These are phyloP conservation scores for Andricus quercusramuli DNA, from an alignment of 2,888 invertebrate species.

Conservation along the genomic window DNA sequence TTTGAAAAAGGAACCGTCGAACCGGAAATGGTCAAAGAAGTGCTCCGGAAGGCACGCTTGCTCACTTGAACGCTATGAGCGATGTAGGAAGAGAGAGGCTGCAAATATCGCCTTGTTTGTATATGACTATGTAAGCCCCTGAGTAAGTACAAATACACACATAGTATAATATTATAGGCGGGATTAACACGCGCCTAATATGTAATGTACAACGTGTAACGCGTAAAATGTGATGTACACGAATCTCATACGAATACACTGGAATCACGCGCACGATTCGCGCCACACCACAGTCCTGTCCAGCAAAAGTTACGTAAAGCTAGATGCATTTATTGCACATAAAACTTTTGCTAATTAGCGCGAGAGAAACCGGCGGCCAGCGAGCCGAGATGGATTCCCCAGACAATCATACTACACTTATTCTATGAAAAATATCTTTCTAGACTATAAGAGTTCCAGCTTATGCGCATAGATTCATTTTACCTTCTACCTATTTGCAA, in stretches of 20 bases:
- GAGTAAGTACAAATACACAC: constrained; percentile 45
- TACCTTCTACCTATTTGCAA: not conserved
- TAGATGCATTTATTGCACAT: constrained; percentile 74
- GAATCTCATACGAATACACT: constrained; percentile 38
- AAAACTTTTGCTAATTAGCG: constrained; percentile 77
- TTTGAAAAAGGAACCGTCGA: constrained; percentile 53
- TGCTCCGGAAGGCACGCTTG: constrained; percentile 62
- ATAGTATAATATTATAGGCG: not conserved
- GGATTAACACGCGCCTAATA: constrained; percentile 53
- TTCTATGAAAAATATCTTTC: constrained; percentile 14
- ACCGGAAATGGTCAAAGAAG: constrained; percentile 62
- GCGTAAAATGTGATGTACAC: constrained; percentile 46
- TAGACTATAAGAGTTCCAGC: not conserved
- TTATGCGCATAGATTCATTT: not conserved
- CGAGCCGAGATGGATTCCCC: constrained; percentile 71
- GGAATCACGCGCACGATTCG: constrained; percentile 51
- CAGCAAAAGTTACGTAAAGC: constrained; percentile 73
- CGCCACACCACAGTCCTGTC: constrained; percentile 58
- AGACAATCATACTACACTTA: constrained; percentile 6
- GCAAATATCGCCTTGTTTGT: constrained; percentile 51
- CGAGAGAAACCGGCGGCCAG: constrained; percentile 76
- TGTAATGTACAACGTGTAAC: constrained; percentile 54
- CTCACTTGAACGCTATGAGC: constrained; percentile 57
- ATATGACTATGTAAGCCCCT: not conserved
- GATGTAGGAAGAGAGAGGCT: constrained; percentile 68